Base-by-base conservation (phyloP, 2,888 invertebrate species). In the Drosophila emarginata region DNA sequence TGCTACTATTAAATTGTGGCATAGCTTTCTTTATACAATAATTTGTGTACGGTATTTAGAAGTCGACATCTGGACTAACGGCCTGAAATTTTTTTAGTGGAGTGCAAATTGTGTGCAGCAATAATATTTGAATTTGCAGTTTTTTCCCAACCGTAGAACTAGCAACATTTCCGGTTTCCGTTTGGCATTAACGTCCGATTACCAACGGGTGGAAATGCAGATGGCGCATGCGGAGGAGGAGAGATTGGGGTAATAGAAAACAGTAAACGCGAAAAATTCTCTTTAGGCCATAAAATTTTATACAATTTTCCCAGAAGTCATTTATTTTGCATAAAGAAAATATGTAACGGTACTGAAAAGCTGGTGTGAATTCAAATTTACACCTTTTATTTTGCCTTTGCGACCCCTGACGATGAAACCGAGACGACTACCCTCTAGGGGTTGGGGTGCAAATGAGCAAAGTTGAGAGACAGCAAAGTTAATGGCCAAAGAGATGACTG, bases 361-460 rank as follows among this genome's bases (percentile, higher is more conserved):
- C 2, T 9, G 23, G 7, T 7, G 51, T 14, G 15, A 45, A 21
- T 4, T 45, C 18, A 12, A 18, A 1, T 45, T 45, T 45, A 21
- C 21, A 21, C 45, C 45, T 45, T 45, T 45, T 45, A 18, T 45
- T 18, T 2, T 18, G 12, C 9, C 28, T 15, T 32, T 32, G 32
- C 32, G 9, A 26, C 18, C 14, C 39, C 21, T 39, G 57, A 57
- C 39, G 9, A 59, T 45, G 21, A 45, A 45, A 12, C 45, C 39
- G 26, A 39, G 40, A 45, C 60, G 21, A 67, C 45, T 45, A 12
- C 68, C 59, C 83, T 58, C 80, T 56, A 52, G 75, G 72, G 78
- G 64, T 78, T 77, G 71, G 77, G 79, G 72, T 84, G 84, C 69
- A 81, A 79, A 84, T 79, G 81, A 82, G 81, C 72, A 82, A 76